Evolutionary conservation across 2,888 invertebrate genomes (phyloP).

Genomic region (Netelia inedita): DNA sequence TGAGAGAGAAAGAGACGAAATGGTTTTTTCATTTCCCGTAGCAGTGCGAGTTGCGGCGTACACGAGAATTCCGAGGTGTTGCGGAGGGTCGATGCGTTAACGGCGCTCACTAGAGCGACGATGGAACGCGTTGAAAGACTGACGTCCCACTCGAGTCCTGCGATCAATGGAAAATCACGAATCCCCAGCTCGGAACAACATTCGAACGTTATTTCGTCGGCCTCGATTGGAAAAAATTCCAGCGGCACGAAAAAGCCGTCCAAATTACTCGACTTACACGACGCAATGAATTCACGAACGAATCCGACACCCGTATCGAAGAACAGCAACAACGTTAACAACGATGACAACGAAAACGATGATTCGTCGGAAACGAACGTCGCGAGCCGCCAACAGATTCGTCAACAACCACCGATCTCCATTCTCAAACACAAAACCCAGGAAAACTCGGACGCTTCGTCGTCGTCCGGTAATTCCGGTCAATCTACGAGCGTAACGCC

Average conservation of each 20-base stretch:
- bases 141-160: conserved; percentile 78
- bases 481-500: conserved; percentile 92
- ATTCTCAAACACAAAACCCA: conserved; percentile 87
- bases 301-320: conserved; percentile 30
- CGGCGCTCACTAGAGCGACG: conserved; percentile 89
- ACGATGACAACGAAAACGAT: conserved; percentile 72
- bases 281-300: conserved; percentile 26
- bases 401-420: conserved; percentile 85
- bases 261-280: conserved; percentile 29
- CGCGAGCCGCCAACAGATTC: conserved; percentile 55
- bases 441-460: conserved; percentile 81
- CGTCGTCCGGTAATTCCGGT: conserved; percentile 74
- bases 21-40: conserved; percentile 61
- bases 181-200: conserved; percentile 50
- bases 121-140: conserved; percentile 90
- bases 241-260: conserved; percentile 47
- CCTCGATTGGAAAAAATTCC: conserved; percentile 56
- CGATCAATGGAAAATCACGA: conserved; percentile 66
- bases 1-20: conserved; percentile 16
- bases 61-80: conserved; percentile 82
- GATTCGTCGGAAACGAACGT: conserved; percentile 69
- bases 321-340: conserved; percentile 71
- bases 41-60: conserved; percentile 66
- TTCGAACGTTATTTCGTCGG: conserved; percentile 39
- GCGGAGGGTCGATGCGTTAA: conserved; percentile 89